These are phyloP conservation scores for Nomada hirtipes DNA, from an alignment of 2,888 invertebrate species.

Conservation along the genomic window DNA sequence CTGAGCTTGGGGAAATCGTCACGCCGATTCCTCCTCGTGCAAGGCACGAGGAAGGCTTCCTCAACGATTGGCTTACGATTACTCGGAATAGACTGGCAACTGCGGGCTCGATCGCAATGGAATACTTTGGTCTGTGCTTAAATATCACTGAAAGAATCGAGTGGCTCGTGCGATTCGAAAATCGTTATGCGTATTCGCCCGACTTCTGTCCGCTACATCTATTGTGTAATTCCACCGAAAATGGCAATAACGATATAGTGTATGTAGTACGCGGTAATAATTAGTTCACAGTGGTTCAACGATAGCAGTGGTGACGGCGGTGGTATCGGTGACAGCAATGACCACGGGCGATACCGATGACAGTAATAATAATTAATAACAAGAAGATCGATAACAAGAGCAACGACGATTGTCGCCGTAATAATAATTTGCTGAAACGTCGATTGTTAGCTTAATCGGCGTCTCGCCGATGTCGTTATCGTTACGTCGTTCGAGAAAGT, in stretches of 20 bases:
- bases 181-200: neutral
- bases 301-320: conserved; percentile 16
- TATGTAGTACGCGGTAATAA: conserved; percentile 57
- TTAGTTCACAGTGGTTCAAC: conserved; percentile 47
- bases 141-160: conserved; percentile 62
- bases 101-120: conserved; percentile 36
- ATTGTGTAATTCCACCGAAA: conserved; percentile 3
- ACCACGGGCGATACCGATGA: conserved; percentile 7
- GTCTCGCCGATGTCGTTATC: neutral
- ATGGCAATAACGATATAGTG: conserved; percentile 52
- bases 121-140: conserved; percentile 60
- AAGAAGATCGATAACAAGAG: conserved; percentile 18
- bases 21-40: neutral
- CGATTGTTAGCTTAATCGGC: conserved; percentile 14
- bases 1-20: conserved; percentile 36
- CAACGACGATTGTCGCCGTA: conserved; percentile 19
- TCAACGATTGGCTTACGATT: conserved; percentile 1
- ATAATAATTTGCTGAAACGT: conserved; percentile 39
- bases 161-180: conserved; percentile 40
- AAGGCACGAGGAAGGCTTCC: neutral
- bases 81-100: neutral
- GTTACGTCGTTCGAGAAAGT: neutral
- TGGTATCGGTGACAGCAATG: conserved; percentile 22
- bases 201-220: neutral
- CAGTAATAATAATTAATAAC: conserved; percentile 11